phyloP scores from a whole-genome alignment of 2,888 invertebrate genomes.

The Trissolcus brochymenae region DNA sequence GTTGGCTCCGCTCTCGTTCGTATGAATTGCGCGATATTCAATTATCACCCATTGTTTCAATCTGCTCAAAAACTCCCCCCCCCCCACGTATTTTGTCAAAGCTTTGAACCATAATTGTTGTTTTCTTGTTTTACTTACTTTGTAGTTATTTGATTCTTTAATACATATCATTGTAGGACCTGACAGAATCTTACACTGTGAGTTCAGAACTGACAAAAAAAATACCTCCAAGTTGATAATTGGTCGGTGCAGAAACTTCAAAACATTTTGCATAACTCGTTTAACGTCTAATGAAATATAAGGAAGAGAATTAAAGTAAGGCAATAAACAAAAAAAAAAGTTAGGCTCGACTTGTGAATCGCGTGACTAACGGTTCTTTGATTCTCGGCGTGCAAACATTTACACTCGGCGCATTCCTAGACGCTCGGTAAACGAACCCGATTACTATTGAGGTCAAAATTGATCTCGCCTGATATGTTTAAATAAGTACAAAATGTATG shows the following conservation, averaged over 20 bases:
- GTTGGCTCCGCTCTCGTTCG: slow-evolving; percentile 21
- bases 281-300: background rate
- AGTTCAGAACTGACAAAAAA: too few species aligned
- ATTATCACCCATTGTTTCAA: slow-evolving; percentile 33
- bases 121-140: slow-evolving; percentile 2
- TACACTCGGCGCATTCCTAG: slow-evolving; percentile 27
- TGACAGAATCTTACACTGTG: too few species aligned
- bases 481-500: slow-evolving; percentile 17
- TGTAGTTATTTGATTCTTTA: too few species aligned
- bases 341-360: slow-evolving; percentile 29
- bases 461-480: slow-evolving; percentile 4
- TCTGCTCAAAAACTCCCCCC: slow-evolving; percentile 10
- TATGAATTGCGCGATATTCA: slow-evolving; percentile 41
- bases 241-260: too few species aligned
- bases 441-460: slow-evolving; percentile 8
- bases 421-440: slow-evolving; percentile 20
- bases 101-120: slow-evolving; percentile 13
- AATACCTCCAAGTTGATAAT: too few species aligned
- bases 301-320: background rate
- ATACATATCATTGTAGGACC: too few species aligned
- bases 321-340: slow-evolving; percentile 22
- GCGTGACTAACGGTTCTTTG: slow-evolving; percentile 26
- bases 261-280: slow-evolving; percentile 15
- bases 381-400: slow-evolving; percentile 18
- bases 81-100: slow-evolving; percentile 17